Evolutionary conservation across 2,797 vertebrate genomes (phyloP).

Genomic region (Synanceia verrucosa): DNA sequence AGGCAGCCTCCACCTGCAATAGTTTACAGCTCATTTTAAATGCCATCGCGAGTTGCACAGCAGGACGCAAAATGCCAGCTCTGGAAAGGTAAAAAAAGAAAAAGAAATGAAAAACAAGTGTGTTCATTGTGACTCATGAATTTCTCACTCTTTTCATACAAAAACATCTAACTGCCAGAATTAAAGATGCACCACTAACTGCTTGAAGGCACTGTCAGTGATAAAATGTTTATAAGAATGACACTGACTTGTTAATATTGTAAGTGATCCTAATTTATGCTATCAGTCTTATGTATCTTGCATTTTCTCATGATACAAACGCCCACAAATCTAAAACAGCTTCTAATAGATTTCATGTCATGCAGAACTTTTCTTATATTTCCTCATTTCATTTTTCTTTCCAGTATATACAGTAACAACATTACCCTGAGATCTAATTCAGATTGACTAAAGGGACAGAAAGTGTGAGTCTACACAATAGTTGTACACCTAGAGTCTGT

Average conservation of each 20-base stretch:
- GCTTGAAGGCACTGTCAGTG: constrained; percentile 11
- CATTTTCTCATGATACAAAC: background rate
- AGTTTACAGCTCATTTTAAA: constrained; percentile 71
- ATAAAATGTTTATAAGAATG: constrained; percentile 6
- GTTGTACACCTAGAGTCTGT: constrained; percentile 25
- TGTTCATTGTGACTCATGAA: constrained; percentile 41
- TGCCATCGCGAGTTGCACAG: constrained; percentile 63
- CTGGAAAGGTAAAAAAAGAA: constrained; percentile 47
- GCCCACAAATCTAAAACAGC: background rate
- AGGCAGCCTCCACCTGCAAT: constrained; percentile 64
- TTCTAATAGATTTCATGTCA: background rate
- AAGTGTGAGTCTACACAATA: background rate
- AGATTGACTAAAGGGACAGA: constrained; percentile 30
- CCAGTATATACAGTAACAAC: constrained; percentile 3
- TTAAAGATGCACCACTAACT: background rate
- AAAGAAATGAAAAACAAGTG: constrained; percentile 25
- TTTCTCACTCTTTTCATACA: constrained; percentile 19
- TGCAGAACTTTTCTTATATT: background rate
- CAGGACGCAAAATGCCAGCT: constrained; percentile 62
- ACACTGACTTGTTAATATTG: background rate
- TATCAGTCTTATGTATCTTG: background rate
- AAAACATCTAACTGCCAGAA: constrained; percentile 13
- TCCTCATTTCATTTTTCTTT: background rate
- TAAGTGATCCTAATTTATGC: background rate
- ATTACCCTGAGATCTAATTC: constrained; percentile 29